These are phyloP conservation scores for Apodemus speciosus DNA, from an alignment of 2,113 vertebrate species.

Conservation along the genomic window DNA sequence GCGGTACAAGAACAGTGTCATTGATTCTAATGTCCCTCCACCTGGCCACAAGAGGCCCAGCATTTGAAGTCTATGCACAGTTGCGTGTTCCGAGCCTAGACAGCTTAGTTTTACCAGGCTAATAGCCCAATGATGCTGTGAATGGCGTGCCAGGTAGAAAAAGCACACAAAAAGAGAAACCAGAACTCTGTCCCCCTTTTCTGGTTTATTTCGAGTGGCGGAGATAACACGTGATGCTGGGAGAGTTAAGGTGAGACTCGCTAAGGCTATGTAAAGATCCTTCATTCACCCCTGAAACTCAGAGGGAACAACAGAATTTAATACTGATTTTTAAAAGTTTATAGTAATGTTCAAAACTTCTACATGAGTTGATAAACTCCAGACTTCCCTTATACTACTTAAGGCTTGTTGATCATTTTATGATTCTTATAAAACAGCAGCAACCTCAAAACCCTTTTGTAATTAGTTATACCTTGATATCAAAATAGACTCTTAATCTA, in stretches of 20 bases:
- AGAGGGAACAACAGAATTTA: neutral
- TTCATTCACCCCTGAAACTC: neutral
- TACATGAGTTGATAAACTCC: neutral
- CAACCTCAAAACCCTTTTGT: neutral
- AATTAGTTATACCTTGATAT: neutral
- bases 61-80: neutral
- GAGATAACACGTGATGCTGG: neutral
- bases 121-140: neutral
- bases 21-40: neutral
- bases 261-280: neutral
- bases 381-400: neutral
- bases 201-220: neutral
- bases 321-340: neutral
- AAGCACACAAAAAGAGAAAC: neutral
- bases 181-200: neutral
- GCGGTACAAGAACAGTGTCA: neutral
- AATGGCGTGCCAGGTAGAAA: neutral
- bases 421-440: neutral
- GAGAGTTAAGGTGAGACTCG: neutral
- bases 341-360: neutral
- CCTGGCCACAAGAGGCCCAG: neutral
- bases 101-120: neutral
- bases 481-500: slow-evolving; percentile 9
- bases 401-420: neutral
- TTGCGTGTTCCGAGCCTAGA: neutral